A percentile compares a stretch with the other conserved stretches of the same genome.
Evolutionary conservation across 1,140 invertebrate species (phyloP).

Genomic region (Pseudomyrmex dendroicus): DNA sequence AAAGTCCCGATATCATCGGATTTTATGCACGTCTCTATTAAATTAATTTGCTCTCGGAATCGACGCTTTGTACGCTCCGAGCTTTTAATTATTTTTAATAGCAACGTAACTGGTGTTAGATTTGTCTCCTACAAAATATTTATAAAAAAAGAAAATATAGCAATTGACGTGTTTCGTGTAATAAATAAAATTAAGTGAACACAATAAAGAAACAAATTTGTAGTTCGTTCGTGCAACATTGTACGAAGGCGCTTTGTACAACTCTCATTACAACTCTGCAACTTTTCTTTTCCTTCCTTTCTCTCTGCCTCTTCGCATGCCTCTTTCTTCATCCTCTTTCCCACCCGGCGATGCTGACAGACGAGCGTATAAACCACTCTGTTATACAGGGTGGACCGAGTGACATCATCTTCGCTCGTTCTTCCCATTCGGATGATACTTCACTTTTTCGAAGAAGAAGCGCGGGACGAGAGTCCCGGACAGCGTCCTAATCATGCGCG

Average conservation of each 20-base stretch:
- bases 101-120: neutral
- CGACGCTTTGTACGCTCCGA: neutral
- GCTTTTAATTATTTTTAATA: neutral
- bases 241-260: neutral
- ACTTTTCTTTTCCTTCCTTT: neutral
- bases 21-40: neutral
- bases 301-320: slow-evolving; percentile 9
- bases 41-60: slow-evolving; percentile 22
- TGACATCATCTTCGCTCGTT: slow-evolving; percentile 29
- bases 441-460: slow-evolving; percentile 7
- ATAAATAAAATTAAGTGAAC: too few relatives aligned
- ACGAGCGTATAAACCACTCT: slow-evolving; percentile 38
- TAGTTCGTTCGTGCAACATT: neutral
- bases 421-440: slow-evolving; percentile 19
- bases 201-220: slow-evolving; percentile 19
- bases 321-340: slow-evolving; percentile 14
- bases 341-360: slow-evolving; percentile 1
- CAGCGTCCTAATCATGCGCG: slow-evolving; percentile 1
- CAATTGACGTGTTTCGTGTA: too few relatives aligned
- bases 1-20: neutral
- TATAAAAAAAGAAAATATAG: too few relatives aligned
- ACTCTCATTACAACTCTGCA: slow-evolving; percentile 14
- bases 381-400: slow-evolving; percentile 32
- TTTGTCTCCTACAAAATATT: neutral
- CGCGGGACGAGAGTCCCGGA: slow-evolving; percentile 4